Evolutionary conservation across 2,888 invertebrate species (phyloP).

Genomic region (Athripsodes cinereus): DNA sequence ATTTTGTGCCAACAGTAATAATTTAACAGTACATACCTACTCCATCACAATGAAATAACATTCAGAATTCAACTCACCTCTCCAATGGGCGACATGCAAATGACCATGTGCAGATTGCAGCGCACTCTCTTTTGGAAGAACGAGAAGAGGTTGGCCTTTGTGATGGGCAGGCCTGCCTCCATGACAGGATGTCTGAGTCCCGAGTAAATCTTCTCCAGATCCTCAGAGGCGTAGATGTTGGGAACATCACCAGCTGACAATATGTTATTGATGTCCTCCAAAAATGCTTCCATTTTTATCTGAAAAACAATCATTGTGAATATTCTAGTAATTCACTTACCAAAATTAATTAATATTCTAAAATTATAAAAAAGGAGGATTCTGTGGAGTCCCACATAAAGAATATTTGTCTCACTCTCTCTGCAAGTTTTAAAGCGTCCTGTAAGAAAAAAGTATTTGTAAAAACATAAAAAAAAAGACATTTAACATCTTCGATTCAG

Average conservation of each 20-base stretch:
- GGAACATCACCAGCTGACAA: slow-evolving; percentile 92
- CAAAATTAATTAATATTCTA: too few species aligned
- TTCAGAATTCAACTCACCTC: slow-evolving; percentile 58
- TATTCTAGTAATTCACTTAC: too few species aligned
- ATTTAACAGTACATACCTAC: too few species aligned
- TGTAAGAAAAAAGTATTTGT: too few species aligned
- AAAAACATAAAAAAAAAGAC: too few species aligned
- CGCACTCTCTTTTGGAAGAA: slow-evolving; percentile 74
- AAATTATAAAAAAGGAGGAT: too few species aligned
- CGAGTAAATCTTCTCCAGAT: slow-evolving; percentile 67
- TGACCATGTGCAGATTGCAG: slow-evolving; percentile 72
- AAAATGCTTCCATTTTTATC: slow-evolving; percentile 88
- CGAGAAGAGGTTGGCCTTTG: slow-evolving; percentile 67
- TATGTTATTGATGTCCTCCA: slow-evolving; percentile 90
- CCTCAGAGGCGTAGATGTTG: slow-evolving; percentile 78
- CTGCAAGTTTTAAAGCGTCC: too few species aligned
- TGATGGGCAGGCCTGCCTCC: slow-evolving; percentile 78
- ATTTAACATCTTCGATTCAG: too few species aligned
- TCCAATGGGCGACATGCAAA: slow-evolving; percentile 84
- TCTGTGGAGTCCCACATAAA: too few species aligned
- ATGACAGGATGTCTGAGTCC: slow-evolving; percentile 71
- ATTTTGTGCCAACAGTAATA: too few species aligned
- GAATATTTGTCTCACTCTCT: too few species aligned
- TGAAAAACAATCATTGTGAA: slow-evolving; percentile 34
- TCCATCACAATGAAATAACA: too few species aligned